phyloP scores from a whole-genome alignment of 2,113 vertebrate genomes.

The Brachyhypopomus gauderio region DNA sequence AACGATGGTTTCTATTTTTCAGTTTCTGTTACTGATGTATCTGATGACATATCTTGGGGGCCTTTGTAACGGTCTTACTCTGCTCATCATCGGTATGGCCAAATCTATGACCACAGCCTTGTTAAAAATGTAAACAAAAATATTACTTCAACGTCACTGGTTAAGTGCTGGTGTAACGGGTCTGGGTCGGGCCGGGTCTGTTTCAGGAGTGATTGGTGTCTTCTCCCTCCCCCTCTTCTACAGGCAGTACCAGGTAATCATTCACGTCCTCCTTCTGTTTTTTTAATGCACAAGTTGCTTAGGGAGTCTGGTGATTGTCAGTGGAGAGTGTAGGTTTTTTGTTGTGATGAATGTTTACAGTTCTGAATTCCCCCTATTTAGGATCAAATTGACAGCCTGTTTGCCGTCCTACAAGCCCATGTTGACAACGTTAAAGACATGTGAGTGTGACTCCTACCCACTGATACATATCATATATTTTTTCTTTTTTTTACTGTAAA shows the following conservation, averaged over 20 bases:
- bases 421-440: slow-evolving; percentile 81
- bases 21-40: slow-evolving; percentile 86
- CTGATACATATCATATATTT: background rate
- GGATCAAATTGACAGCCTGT: slow-evolving; percentile 79
- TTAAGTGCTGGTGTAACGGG: background rate
- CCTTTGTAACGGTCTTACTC: slow-evolving; percentile 87
- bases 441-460: slow-evolving; percentile 75
- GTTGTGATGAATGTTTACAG: background rate
- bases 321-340: background rate
- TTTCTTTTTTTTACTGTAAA: too few species aligned
- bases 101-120: background rate
- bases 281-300: background rate
- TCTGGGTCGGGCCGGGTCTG: background rate
- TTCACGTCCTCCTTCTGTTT: background rate
- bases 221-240: slow-evolving; percentile 91
- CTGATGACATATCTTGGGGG: slow-evolving; percentile 86
- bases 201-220: slow-evolving; percentile 81
- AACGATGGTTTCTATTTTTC: slow-evolving; percentile 32
- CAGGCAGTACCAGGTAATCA: slow-evolving; percentile 81
- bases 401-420: slow-evolving; percentile 74
- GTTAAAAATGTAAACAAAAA: too few species aligned
- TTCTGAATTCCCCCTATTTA: slow-evolving; percentile 55
- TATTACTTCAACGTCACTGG: too few species aligned
- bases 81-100: slow-evolving; percentile 82
- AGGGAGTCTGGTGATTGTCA: background rate